Conservation (phyloP, 2,888 invertebrate species). For the Pycnomerus fuliginosus region DNA sequence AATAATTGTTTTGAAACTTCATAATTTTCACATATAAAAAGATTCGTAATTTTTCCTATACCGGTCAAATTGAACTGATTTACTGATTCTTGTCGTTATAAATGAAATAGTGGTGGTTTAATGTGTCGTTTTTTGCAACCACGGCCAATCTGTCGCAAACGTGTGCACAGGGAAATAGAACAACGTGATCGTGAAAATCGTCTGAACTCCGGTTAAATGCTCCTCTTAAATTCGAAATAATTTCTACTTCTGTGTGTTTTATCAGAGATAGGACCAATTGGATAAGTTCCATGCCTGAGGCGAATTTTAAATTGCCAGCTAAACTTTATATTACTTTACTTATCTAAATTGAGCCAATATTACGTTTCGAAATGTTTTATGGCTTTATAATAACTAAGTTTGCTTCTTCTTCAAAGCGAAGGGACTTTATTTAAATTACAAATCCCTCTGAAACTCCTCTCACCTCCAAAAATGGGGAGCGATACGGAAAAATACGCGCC, state of each 20-base stretch:
- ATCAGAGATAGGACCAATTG: constrained; percentile 53
- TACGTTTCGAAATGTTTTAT: constrained; percentile 49
- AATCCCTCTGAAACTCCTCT: constrained; percentile 2
- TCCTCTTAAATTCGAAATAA: constrained; percentile 46
- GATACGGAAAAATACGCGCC: constrained; percentile 17
- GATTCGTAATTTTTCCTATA: too few relatives aligned
- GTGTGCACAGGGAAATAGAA: too few relatives aligned
- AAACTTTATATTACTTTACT: constrained; percentile 54
- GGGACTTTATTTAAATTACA: constrained; percentile 14
- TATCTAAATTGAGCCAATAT: constrained; percentile 54
- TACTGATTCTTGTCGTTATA: too few relatives aligned
- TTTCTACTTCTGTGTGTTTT: constrained; percentile 50
- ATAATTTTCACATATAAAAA: too few relatives aligned
- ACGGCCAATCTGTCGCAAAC: too few relatives aligned
- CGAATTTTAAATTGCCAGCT: constrained; percentile 53
- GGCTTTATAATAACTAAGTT: constrained; percentile 46
- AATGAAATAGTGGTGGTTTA: too few relatives aligned
- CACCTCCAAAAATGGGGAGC: constrained; percentile 1
- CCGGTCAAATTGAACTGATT: too few relatives aligned
- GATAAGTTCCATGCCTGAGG: constrained; percentile 52
- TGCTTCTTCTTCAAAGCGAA: constrained; percentile 30
- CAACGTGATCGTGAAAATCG: constrained; percentile 29
- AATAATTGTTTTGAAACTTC: too few relatives aligned
- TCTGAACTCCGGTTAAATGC: constrained; percentile 37
- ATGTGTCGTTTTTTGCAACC: too few relatives aligned